Percentiles rank a stretch among this genome's conserved stretches.
phyloP scores from a whole-genome alignment of 2,888 invertebrate genomes.

The Synanthedon vespiformis region DNA sequence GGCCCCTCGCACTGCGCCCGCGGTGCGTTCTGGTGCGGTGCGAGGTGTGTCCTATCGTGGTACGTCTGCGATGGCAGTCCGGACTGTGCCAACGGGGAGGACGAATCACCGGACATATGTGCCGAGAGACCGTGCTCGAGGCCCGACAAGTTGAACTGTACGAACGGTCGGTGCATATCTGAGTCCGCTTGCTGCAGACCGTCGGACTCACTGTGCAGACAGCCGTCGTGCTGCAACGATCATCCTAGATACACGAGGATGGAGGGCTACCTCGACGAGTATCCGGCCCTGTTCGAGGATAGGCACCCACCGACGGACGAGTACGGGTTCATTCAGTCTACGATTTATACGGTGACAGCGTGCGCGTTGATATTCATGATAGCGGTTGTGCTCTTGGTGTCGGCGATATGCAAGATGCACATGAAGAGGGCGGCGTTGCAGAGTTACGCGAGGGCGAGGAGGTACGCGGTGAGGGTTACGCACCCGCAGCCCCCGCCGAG shows the following conservation, averaged over 20 bases:
- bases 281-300: conserved; percentile 43
- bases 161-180: conserved; percentile 66
- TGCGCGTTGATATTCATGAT: conserved; percentile 64
- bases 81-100: conserved; percentile 45
- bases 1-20: conserved; percentile 36
- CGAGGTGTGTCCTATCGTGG: conserved; percentile 44
- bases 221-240: conserved; percentile 53
- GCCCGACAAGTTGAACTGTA: conserved; percentile 60
- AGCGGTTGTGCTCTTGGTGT: conserved; percentile 58
- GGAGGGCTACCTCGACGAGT: conserved; percentile 34
- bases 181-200: conserved; percentile 62
- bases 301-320: conserved; percentile 45
- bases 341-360: conserved; percentile 61
- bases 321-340: conserved; percentile 60
- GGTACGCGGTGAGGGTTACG: conserved; percentile 3
- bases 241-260: conserved; percentile 21
- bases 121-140: conserved; percentile 28
- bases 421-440: conserved; percentile 56
- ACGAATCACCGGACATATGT: conserved; percentile 42
- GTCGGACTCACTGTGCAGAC: conserved; percentile 31
- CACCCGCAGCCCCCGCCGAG: no score
- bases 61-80: conserved; percentile 55
- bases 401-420: conserved; percentile 63
- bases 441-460: conserved; percentile 36
- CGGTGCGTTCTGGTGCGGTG: conserved; percentile 49